A percentile compares a stretch with the other conserved stretches of the same genome.
Conservation (phyloP, 2,113 vertebrate genomes). For the Monopterus albus region DNA sequence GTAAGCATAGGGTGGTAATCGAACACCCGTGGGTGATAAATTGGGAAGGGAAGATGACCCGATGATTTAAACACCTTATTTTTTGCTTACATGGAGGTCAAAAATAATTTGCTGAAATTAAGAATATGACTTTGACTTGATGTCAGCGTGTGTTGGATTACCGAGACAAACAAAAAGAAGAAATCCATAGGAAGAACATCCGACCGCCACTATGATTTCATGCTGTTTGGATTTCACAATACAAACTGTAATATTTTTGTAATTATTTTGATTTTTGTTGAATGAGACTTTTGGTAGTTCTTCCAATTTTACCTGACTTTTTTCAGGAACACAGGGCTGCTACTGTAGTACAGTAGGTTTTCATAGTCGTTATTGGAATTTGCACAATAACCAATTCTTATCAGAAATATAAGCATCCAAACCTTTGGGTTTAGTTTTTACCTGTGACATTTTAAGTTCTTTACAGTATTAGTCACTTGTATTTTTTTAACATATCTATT, state of each 20-base stretch:
- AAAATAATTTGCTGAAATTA: neutral
- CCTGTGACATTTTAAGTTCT: neutral
- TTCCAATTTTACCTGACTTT: neutral
- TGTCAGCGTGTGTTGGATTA: conserved; percentile 7
- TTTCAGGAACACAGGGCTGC: neutral
- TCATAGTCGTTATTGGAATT: no score
- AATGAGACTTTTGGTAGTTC: neutral
- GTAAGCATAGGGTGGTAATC: conserved; percentile 1
- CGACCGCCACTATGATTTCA: neutral
- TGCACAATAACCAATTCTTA: no score
- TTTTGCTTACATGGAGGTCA: no score
- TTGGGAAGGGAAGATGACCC: neutral
- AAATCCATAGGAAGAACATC: no score
- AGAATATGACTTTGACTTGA: neutral
- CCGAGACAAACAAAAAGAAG: neutral
- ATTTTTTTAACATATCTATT: neutral
- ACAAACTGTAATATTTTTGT: neutral
- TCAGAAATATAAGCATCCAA: neutral
- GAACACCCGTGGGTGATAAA: neutral
- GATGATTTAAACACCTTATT: neutral
- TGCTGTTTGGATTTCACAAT: neutral
- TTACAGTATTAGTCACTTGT: neutral
- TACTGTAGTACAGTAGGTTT: no score
- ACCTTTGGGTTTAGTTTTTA: neutral
- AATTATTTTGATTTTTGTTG: neutral